These are phyloP conservation scores for Euphonia xanthogaster DNA, from an alignment of 2,797 vertebrate genomes.

Conservation along the genomic window DNA sequence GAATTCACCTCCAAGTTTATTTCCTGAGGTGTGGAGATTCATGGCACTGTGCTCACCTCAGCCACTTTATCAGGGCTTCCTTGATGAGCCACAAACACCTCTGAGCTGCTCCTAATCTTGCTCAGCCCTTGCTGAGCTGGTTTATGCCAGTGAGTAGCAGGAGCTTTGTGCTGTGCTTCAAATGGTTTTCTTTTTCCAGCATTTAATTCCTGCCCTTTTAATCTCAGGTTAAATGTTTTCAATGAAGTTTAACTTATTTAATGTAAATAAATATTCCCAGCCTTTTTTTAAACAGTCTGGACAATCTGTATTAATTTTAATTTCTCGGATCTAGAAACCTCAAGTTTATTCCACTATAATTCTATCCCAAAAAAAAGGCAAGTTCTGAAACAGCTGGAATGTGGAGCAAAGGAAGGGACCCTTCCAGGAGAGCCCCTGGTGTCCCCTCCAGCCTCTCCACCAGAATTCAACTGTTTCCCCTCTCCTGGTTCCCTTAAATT, in stretches of 20 bases:
- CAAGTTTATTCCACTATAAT: not conserved
- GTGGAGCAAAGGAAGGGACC: not conserved
- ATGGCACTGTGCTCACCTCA: not conserved
- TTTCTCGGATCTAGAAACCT: not conserved
- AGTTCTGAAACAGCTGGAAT: not conserved
- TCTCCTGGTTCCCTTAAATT: not conserved
- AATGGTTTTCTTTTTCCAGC: not conserved
- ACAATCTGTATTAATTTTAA: not conserved
- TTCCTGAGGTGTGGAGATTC: not conserved
- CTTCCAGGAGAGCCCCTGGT: not conserved
- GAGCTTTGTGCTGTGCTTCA: not conserved
- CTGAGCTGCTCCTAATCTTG: not conserved
- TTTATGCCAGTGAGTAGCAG: not conserved
- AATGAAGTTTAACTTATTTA: not conserved
- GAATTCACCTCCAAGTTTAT: not conserved
- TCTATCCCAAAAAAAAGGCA: not conserved
- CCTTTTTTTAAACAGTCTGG: not conserved
- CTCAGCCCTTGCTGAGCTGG: not conserved
- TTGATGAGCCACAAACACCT: not conserved
- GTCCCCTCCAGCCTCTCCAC: not conserved
- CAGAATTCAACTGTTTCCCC: not conserved
- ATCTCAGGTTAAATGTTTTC: not conserved
- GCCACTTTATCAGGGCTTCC: not conserved
- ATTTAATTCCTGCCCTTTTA: not conserved
- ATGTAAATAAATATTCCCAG: not conserved